phyloP scores from a whole-genome alignment of 2,888 invertebrate species.

The Drosophila stalkeri region DNA sequence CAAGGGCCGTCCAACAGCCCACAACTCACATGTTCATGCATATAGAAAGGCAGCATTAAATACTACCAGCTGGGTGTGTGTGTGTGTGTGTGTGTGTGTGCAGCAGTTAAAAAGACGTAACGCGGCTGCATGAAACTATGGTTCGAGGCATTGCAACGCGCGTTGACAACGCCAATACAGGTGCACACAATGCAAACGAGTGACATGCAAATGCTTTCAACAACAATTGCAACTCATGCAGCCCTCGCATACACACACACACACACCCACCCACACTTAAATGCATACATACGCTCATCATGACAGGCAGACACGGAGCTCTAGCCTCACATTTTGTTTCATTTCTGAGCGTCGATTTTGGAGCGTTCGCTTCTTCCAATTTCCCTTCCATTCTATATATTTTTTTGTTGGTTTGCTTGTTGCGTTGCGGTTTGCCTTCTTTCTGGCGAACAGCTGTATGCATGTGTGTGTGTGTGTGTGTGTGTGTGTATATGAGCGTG shows the following conservation, averaged over 20 bases:
- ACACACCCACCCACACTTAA: slow-evolving; percentile 4
- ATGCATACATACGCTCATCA: slow-evolving; percentile 36
- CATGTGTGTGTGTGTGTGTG: not conserved
- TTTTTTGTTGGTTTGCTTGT: slow-evolving; percentile 29
- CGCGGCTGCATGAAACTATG: slow-evolving; percentile 5
- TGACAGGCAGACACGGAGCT: slow-evolving; percentile 38
- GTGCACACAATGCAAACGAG: slow-evolving; percentile 74
- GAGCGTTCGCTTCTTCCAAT: slow-evolving; percentile 54
- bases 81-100: not conserved
- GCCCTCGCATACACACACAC: slow-evolving; percentile 19
- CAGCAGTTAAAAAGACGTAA: not conserved
- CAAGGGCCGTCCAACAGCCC: slow-evolving; percentile 21
- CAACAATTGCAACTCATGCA: slow-evolving; percentile 78
- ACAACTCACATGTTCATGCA: slow-evolving; percentile 54
- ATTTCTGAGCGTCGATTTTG: slow-evolving; percentile 76
- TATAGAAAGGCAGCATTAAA: slow-evolving; percentile 70
- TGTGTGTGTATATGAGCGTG: slow-evolving; percentile 5
- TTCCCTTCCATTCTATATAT: slow-evolving; percentile 21
- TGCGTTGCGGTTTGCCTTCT: slow-evolving; percentile 50
- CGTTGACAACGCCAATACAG: slow-evolving; percentile 76
- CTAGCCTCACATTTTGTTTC: slow-evolving; percentile 65
- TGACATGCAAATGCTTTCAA: slow-evolving; percentile 82
- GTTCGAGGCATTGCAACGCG: slow-evolving; percentile 18
- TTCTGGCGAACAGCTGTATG: slow-evolving; percentile 2
- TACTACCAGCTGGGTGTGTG: slow-evolving; percentile 21